These are phyloP conservation scores for Gavia stellata DNA, from an alignment of 2,113 vertebrate species.

Conservation along the genomic window DNA sequence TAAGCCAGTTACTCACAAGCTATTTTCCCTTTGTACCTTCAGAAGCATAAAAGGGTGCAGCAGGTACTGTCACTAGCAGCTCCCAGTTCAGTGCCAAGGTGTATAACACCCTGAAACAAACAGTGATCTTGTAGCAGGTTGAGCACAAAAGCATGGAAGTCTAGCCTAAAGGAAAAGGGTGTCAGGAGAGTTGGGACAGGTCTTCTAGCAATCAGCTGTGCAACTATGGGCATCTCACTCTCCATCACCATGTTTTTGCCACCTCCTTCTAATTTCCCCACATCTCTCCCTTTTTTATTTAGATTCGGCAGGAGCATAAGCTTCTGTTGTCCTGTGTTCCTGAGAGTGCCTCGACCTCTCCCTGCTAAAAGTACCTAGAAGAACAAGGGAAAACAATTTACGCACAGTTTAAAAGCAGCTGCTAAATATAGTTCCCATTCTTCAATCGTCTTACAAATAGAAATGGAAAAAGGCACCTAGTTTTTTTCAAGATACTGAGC, in stretches of 20 bases:
- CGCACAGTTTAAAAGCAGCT: neutral
- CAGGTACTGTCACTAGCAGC: neutral
- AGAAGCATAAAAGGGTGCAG: neutral
- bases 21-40: neutral
- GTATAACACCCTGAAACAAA: neutral
- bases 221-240: neutral
- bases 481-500: neutral
- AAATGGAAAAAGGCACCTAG: neutral
- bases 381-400: neutral
- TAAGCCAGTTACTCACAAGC: neutral
- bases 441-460: neutral
- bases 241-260: neutral
- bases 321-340: neutral
- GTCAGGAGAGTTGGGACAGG: neutral
- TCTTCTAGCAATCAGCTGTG: neutral
- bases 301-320: neutral
- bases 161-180: neutral
- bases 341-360: neutral
- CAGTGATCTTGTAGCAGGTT: neutral
- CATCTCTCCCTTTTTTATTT: neutral
- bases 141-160: neutral
- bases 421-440: neutral
- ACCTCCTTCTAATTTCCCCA: neutral
- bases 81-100: neutral
- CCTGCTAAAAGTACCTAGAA: neutral